phyloP scores from a whole-genome alignment of 2,888 invertebrate species.

The Maniola hyperantus region DNA sequence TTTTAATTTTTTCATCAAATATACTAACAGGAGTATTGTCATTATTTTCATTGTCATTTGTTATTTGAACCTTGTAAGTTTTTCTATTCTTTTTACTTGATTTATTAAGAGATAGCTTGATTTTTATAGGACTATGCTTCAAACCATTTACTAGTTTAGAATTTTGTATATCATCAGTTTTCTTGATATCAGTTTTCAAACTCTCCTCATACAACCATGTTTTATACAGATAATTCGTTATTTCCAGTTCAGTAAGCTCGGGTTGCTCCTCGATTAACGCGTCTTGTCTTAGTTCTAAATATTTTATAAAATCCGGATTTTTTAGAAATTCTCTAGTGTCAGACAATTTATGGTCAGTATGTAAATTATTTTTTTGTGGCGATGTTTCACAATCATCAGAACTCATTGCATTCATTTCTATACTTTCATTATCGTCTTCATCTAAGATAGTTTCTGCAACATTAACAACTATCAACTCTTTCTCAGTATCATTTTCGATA shows the following conservation, averaged over 20 bases:
- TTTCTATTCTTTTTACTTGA: constrained; percentile 21
- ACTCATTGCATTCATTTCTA: not conserved
- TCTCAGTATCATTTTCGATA: not conserved
- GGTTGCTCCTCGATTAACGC: constrained; percentile 80
- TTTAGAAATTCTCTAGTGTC: constrained; percentile 45
- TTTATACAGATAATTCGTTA: constrained; percentile 74
- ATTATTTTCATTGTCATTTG: constrained; percentile 9
- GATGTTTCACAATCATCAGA: not conserved
- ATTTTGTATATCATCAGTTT: constrained; percentile 58
- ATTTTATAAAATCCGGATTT: constrained; percentile 75
- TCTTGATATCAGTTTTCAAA: constrained; percentile 50
- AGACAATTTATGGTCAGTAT: constrained; percentile 1
- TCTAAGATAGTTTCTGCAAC: not conserved
- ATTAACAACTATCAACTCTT: not conserved
- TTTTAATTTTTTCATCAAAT: constrained; percentile 5
- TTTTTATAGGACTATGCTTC: constrained; percentile 38
- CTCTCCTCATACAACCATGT: constrained; percentile 72
- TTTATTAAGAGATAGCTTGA: constrained; percentile 22
- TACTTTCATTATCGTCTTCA: not conserved
- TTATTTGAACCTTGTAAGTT: constrained; percentile 18
- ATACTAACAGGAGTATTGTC: not conserved
- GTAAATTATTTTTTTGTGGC: not conserved
- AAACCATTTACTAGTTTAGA: constrained; percentile 64
- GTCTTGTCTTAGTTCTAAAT: constrained; percentile 75
- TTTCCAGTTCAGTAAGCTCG: constrained; percentile 71